Conservation (phyloP, 2,113 vertebrate genomes). For the Rhineura floridana region DNA sequence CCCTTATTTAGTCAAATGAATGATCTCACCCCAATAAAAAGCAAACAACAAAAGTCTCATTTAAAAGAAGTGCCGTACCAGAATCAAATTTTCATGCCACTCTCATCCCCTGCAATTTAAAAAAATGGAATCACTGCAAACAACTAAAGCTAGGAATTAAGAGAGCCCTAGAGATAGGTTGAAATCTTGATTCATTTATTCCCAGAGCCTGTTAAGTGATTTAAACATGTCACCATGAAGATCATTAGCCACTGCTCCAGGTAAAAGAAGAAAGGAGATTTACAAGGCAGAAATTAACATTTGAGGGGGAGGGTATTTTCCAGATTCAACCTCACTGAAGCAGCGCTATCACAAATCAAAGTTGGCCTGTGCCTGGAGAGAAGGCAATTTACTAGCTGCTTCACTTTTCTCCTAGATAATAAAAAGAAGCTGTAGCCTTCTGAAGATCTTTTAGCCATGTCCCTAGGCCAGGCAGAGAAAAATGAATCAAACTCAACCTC, state of each 20-base stretch:
- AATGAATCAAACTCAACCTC: slow-evolving; percentile 48
- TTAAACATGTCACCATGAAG: slow-evolving; percentile 60
- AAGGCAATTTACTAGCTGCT: slow-evolving; percentile 50
- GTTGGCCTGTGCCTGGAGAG: slow-evolving; percentile 43
- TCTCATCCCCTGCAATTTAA: slow-evolving; percentile 53
- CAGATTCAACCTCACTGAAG: slow-evolving; percentile 47
- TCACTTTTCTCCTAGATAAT: slow-evolving; percentile 39
- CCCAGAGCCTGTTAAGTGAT: slow-evolving; percentile 65
- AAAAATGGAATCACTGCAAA: slow-evolving; percentile 59
- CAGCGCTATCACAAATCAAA: slow-evolving; percentile 35
- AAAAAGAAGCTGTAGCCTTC: slow-evolving; percentile 42
- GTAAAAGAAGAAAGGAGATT: slow-evolving; percentile 59
- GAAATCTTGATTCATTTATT: slow-evolving; percentile 67
- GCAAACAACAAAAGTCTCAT: slow-evolving; percentile 57
- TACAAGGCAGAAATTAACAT: slow-evolving; percentile 57
- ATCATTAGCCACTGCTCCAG: slow-evolving; percentile 57
- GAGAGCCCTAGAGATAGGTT: slow-evolving; percentile 39
- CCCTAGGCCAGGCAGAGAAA: not conserved
- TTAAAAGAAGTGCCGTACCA: slow-evolving; percentile 52
- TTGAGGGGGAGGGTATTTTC: slow-evolving; percentile 37
- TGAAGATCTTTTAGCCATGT: slow-evolving; percentile 40
- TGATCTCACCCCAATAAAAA: slow-evolving; percentile 57
- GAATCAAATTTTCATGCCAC: slow-evolving; percentile 55
- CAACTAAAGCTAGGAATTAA: slow-evolving; percentile 55
- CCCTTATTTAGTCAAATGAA: slow-evolving; percentile 48